Base-by-base conservation (phyloP, 2,113 vertebrate genomes). In the Thunnus maccoyii region DNA sequence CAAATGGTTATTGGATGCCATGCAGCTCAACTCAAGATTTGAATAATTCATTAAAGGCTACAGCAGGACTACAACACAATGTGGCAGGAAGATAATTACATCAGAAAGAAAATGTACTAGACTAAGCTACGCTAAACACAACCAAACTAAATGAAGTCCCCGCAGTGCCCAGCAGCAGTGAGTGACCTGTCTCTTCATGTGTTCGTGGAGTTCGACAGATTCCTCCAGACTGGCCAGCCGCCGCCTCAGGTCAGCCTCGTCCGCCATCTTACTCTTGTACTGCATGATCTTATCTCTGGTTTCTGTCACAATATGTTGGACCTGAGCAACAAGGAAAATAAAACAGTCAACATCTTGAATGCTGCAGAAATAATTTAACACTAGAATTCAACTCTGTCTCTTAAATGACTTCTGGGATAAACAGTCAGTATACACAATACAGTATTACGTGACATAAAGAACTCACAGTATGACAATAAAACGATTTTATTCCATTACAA, bases 261-360 rank as follows among this genome's bases (percentile, higher is more conserved):
- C 97, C 8, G 94, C 96, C 86, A 98, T 96, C 94, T 96, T 98
- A 78, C 92, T 97, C 91, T 98, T 98, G 93, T 97, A 99, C 15
- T 97, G 97, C 85, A 99, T 86, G 86, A 99, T 97, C 83, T 98
- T 99, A 89, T 99, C 98, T 86, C 97, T 96, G 64, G 98, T 99
- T 93, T 99, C 98, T 22, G 96, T 96, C 90, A 99, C 95, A 48
- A 99, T 97, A 93, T 99, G 97, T 41, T 99, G 97, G 72, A 94
- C 93, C 93, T 94, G 80, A 80, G 15, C 17, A 46, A 41, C 2
- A 4, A 61, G 13, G 13, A 12, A 10, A 71, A 50, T 1, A 66
- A 61, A 36, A 5, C 36, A 57, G 3, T 7, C 25, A 32, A 8
- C 13, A 17, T 2, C 27, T 54, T 22, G 3, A 78, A 68, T 11